Evolutionary conservation across 2,113 vertebrate genomes (phyloP).

Genomic region (Corythaixoides concolor): DNA sequence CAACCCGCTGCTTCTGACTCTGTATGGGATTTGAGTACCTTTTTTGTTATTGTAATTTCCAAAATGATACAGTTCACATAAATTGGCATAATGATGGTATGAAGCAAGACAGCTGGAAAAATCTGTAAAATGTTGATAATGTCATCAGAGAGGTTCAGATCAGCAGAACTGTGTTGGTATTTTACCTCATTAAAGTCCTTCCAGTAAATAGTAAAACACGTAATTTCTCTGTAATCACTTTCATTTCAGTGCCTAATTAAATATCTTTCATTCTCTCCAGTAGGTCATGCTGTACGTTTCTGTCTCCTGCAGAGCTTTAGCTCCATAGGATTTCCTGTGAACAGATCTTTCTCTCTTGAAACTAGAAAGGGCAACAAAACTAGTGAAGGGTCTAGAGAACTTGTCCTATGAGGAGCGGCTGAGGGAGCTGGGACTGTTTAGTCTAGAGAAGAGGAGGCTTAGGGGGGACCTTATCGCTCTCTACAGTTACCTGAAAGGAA

Average conservation of each 20-base stretch:
- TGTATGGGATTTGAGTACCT: neutral
- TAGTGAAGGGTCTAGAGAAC: too few relatives aligned
- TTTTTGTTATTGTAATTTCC: neutral
- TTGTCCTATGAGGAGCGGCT: too few relatives aligned
- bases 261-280: neutral
- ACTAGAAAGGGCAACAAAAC: too few relatives aligned
- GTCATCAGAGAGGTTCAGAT: neutral
- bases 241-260: neutral
- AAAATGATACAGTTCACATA: neutral
- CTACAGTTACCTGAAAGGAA: too few relatives aligned
- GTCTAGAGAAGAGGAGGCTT: too few relatives aligned
- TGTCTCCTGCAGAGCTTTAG: neutral
- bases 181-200: slow-evolving; percentile 21
- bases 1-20: neutral
- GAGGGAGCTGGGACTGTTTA: too few relatives aligned
- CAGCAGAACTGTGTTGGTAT: neutral
- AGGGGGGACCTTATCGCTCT: too few relatives aligned
- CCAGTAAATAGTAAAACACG: neutral
- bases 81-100: neutral
- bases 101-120: neutral
- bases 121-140: neutral
- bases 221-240: slow-evolving; percentile 10
- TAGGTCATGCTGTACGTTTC: neutral
- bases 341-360: neutral
- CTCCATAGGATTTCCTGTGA: neutral